Evolutionary conservation across 1,140 invertebrate species (phyloP), one percentile per base, ranked within the genome.

Genomic region (Bombus waltoni): DNA sequence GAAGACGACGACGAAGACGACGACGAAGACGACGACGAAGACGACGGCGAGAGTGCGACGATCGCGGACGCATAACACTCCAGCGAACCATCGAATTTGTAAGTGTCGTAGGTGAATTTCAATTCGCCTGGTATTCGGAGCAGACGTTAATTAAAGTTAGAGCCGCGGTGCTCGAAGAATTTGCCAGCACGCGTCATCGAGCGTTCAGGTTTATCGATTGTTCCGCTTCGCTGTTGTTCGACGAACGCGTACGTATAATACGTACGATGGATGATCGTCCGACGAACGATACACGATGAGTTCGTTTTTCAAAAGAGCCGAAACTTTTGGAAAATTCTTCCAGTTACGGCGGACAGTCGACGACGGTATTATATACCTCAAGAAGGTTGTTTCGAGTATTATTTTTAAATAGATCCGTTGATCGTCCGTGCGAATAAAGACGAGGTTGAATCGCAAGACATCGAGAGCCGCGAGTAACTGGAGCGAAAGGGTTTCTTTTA

Each of bases 111-210:
- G 32, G 28, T 10, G 73, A 84, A 89, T 85, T 70, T 86, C 78
- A 66, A 71, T 81, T 53, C 40, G 68, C 22, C 18, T 53, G 9
- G 40, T 22, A 47, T 59, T 47, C 65, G 53, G 53, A 59, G 76
- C 38, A 22, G 57, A 72, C 81, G 80, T 88, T 81, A 89, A 89
- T 89, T 89, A 88, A 89, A 85, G 72, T 85, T 57, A 73, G 73
- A 81, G 75, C 57, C 74, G 5, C 28, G 70, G 28, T 62, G 18
- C 44, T 65, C 28, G 38, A 28, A n/a, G 83, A 68, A 85, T 85
- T 78, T 71, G 25, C 70, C 10, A 18, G 65, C 59, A 66, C 71
- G 66, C 57, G 65, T 65, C n/a, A 28, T 65, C 53, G 53, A 38
- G 62, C 80, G 40, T 70, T 75, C 77, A 35, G 38, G 80, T 78